Base-by-base conservation (phyloP, 2,113 vertebrate species). In the Nyctereutes procyonoides region DNA sequence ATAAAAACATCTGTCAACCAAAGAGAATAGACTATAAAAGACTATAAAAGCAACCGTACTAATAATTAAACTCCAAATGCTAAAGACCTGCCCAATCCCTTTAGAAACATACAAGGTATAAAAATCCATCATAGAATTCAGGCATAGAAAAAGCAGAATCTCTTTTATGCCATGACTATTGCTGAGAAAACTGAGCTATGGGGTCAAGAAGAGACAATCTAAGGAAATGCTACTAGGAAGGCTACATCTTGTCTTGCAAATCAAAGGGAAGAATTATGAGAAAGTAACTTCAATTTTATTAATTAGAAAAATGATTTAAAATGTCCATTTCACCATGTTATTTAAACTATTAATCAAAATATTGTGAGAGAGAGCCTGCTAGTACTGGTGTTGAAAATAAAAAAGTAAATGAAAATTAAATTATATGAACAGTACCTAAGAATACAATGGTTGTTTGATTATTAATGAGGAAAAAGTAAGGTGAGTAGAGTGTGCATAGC, bases 321-420 rank as follows among this genome's bases (percentile, higher is more conserved):
- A 63, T 51, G 14, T 7, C 5, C 48, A 90, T 88, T 77, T 53
- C 48, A 77, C 69, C 56, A 9, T 87, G 22, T 58, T 69, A 17
- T 84, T 92, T 92, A 60, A 88, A 90, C 35, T 48, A 90, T 58
- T 96, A 74, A 43, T 92, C 91, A 91, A 94, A 97, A 95, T 65
- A 88, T 67, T 74, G 38, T 35, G 86, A 43, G 35, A 43, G 35
- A 79, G 30, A 63, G 0, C 13, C 28, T 51, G 0, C 20, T 53
- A 85, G 43, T 56, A 1, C 58, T 55, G 65, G 22, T 60, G 3
- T 63, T 38, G 32, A 80, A 83, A 77, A 51, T 16, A 51, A 58
- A n/a, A 48, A 55, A 71, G n/a, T 30, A 58, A 38, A 63, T 85
- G 55, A 97, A 84, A 97, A 95, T 53, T 65, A 62, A 97, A 51